These are phyloP conservation scores for Aspidoscelis tigris DNA, from an alignment of 2,113 vertebrate species.

Conservation along the genomic window DNA sequence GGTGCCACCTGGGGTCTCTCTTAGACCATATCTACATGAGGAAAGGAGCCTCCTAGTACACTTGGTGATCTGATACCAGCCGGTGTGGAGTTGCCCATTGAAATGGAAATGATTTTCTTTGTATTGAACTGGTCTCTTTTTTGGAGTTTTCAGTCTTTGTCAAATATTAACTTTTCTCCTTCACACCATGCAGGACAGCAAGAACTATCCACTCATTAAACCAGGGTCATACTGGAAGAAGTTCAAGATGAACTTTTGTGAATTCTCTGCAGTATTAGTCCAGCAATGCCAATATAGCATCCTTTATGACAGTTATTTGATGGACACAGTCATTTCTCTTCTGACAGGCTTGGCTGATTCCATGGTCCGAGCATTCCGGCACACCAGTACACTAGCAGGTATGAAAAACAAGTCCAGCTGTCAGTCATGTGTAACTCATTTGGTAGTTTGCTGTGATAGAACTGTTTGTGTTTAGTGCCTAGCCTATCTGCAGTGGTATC, in stretches of 20 bases:
- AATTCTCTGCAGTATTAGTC: slow-evolving; percentile 88
- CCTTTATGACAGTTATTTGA: slow-evolving; percentile 87
- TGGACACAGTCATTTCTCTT: slow-evolving; percentile 86
- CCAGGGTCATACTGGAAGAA: slow-evolving; percentile 86
- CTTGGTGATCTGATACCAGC: too few species aligned
- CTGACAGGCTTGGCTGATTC: slow-evolving; percentile 88
- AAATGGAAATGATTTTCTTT: not conserved
- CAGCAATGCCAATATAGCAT: slow-evolving; percentile 85
- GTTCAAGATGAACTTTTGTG: slow-evolving; percentile 88
- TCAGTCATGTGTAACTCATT: not conserved
- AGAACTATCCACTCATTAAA: slow-evolving; percentile 87
- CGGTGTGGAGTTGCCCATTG: too few species aligned
- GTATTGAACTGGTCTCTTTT: not conserved
- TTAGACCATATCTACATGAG: too few species aligned
- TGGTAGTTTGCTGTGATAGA: not conserved
- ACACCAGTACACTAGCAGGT: slow-evolving; percentile 94
- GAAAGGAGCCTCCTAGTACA: too few species aligned
- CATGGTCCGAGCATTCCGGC: slow-evolving; percentile 85
- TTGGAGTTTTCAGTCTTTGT: not conserved
- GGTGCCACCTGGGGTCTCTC: too few species aligned
- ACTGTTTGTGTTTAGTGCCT: not conserved
- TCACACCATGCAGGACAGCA: slow-evolving; percentile 75
- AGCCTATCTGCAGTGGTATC: not conserved
- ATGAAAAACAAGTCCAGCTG: slow-evolving; percentile 24
- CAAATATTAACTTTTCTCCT: too few species aligned